These are phyloP conservation scores for Nothocercus julius DNA, from an alignment of 2,113 vertebrate species.

Conservation along the genomic window DNA sequence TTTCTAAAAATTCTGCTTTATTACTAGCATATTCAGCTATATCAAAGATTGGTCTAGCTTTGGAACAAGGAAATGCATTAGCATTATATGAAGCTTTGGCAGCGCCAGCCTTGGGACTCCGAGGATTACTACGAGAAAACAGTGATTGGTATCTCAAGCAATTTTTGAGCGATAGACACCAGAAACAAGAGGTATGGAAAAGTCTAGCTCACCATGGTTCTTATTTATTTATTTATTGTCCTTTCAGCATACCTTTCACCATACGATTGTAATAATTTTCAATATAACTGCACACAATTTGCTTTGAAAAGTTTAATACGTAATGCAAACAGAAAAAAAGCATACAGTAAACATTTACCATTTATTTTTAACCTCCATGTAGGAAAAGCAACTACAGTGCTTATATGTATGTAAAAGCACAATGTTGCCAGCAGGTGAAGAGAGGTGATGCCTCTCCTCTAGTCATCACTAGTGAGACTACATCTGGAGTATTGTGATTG, in stretches of 20 bases:
- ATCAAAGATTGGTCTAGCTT: conserved; percentile 80
- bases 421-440: background rate
- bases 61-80: conserved; percentile 76
- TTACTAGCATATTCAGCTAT: conserved; percentile 83
- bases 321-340: background rate
- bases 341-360: background rate
- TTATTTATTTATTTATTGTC: background rate
- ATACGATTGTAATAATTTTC: background rate
- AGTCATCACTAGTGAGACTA: background rate
- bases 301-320: background rate
- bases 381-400: background rate
- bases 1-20: conserved; percentile 6
- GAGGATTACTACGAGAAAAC: conserved; percentile 85
- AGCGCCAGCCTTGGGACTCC: conserved; percentile 82
- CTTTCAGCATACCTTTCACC: background rate
- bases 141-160: conserved; percentile 96
- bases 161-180: conserved; percentile 83
- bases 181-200: conserved; percentile 85
- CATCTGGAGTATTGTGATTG: background rate
- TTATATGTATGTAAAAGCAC: background rate
- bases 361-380: background rate
- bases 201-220: background rate
- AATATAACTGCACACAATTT: background rate
- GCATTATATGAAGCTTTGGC: conserved; percentile 82
- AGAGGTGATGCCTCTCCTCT: background rate